phyloP scores from a whole-genome alignment of 2,888 invertebrate species.

The Microdon myrmicae region DNA sequence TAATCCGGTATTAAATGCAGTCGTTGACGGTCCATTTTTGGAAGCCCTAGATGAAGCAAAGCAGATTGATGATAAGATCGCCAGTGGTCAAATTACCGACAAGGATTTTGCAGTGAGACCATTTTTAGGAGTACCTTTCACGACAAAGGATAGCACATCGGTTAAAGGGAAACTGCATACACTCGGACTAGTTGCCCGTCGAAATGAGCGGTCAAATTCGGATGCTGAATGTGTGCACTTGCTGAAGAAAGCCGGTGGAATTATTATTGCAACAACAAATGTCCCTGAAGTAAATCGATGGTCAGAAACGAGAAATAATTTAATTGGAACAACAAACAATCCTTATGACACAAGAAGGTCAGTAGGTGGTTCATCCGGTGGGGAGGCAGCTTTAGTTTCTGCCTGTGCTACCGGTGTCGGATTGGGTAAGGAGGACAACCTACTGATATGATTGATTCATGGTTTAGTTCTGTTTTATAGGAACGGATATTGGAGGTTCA shows the following conservation, averaged over 20 bases:
- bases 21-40: constrained; percentile 83
- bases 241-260: constrained; percentile 83
- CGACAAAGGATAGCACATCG: constrained; percentile 88
- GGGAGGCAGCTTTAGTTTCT: constrained; percentile 81
- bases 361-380: constrained; percentile 93
- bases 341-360: constrained; percentile 88
- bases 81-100: constrained; percentile 70
- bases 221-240: constrained; percentile 84
- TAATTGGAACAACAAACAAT: constrained; percentile 90
- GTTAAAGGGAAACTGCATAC: constrained; percentile 79
- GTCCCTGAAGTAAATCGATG: constrained; percentile 94
- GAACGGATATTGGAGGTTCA: constrained; percentile 96
- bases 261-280: constrained; percentile 90
- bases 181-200: constrained; percentile 74
- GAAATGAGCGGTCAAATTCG: constrained; percentile 71
- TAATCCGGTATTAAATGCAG: constrained; percentile 82
- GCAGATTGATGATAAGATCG: constrained; percentile 76
- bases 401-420: constrained; percentile 85
- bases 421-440: constrained; percentile 71
- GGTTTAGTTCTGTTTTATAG: constrained; percentile 59
- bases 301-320: constrained; percentile 85
- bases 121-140: constrained; percentile 90
- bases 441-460: not conserved
- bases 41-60: constrained; percentile 83
- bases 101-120: constrained; percentile 77